These are phyloP conservation scores for Porphyrio hochstetteri DNA, from an alignment of 2,113 vertebrate genomes.

Conservation along the genomic window DNA sequence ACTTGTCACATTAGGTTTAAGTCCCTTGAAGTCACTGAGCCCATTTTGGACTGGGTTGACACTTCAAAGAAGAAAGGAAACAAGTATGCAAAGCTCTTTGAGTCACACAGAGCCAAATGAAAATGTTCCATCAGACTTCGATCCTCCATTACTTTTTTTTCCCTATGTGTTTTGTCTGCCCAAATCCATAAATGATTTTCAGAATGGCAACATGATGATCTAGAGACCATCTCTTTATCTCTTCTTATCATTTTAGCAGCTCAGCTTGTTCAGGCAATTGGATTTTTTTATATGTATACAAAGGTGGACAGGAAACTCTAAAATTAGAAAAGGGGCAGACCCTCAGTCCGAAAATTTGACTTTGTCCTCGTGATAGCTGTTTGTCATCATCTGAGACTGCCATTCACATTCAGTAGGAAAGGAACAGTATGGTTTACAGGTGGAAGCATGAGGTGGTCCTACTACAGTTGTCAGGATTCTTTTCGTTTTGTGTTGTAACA, in stretches of 20 bases:
- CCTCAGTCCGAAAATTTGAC: not conserved
- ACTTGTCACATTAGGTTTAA: slow-evolving; percentile 44
- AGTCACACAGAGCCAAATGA: slow-evolving; percentile 26
- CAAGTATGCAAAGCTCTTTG: slow-evolving; percentile 15
- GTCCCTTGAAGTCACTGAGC: slow-evolving; percentile 34
- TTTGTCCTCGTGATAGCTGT: not conserved
- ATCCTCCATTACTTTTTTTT: not conserved
- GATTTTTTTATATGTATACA: not conserved
- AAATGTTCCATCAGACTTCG: not conserved
- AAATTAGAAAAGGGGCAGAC: not conserved
- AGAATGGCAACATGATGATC: not conserved
- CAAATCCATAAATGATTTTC: slow-evolving; percentile 11
- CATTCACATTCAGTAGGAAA: not conserved
- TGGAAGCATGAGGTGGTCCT: not conserved
- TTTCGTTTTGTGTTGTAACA: not conserved
- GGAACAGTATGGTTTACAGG: not conserved
- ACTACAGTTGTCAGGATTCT: not conserved
- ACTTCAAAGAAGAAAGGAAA: slow-evolving; percentile 18
- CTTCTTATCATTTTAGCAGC: not conserved
- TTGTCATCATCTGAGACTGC: not conserved
- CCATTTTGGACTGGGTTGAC: slow-evolving; percentile 25
- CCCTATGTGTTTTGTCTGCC: not conserved
- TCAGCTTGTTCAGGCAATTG: not conserved
- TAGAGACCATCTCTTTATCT: not conserved
- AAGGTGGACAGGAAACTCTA: not conserved